Percentiles rank a stretch among this genome's conserved stretches.
Conservation (phyloP, 2,113 vertebrate genomes). For the Proterorhinus semilunaris region DNA sequence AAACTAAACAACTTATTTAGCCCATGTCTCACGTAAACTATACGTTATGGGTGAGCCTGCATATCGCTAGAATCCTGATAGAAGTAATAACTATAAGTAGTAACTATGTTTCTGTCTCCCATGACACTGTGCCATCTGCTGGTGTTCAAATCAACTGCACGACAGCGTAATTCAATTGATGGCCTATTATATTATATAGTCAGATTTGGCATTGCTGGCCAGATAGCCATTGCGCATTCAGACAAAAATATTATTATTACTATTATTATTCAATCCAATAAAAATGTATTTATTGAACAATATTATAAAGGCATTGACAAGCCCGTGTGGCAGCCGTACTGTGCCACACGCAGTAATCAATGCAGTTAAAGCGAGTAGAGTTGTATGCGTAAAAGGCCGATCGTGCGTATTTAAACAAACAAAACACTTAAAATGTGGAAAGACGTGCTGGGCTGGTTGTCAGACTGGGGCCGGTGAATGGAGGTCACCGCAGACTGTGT, state of each 20-base stretch:
- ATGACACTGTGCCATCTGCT: conserved; percentile 54
- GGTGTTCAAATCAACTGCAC: conserved; percentile 38
- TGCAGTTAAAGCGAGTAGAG: conserved; percentile 14
- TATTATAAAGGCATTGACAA: background rate
- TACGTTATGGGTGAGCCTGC: no score
- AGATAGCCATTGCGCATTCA: no score
- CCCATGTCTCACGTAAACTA: no score
- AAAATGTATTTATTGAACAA: no score
- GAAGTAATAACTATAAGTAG: no score
- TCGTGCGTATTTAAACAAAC: background rate
- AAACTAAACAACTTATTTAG: no score
- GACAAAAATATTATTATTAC: no score
- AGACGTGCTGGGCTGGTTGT: conserved; percentile 22
- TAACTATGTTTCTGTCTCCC: conserved; percentile 15
- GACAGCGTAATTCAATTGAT: background rate
- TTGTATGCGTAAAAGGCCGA: conserved; percentile 19
- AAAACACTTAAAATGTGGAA: conserved; percentile 23
- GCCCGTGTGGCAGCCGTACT: conserved; percentile 2
- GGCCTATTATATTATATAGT: no score
- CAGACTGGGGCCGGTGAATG: conserved; percentile 57
- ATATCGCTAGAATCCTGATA: no score
- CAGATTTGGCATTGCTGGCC: no score
- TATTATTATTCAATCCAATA: no score
- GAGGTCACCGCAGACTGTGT: conserved; percentile 69
- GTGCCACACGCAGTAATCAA: conserved; percentile 26